Evolutionary conservation across 35 echinoderm and acorn worm genomes (phyloP).

Genomic region (Heliocidaris erythrogramma): DNA sequence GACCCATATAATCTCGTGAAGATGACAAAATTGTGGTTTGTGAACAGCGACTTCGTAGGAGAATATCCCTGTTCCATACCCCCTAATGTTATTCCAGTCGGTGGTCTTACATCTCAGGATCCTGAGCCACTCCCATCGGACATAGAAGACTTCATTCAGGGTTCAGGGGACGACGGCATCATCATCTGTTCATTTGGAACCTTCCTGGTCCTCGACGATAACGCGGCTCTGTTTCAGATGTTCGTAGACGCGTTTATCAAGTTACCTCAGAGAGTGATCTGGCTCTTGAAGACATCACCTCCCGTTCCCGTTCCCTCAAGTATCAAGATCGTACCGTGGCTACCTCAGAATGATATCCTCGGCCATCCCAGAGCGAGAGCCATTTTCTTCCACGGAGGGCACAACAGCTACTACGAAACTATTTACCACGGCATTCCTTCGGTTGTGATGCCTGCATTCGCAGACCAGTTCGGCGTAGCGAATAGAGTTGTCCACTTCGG

Average conservation of each 20-base stretch:
- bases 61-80: slow-evolving; percentile 31
- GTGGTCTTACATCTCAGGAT: not conserved
- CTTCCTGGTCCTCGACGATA: not conserved
- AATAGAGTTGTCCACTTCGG: slow-evolving; percentile 14
- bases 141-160: slow-evolving; percentile 11
- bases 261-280: slow-evolving; percentile 30
- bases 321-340: slow-evolving; percentile 10
- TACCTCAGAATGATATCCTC: not conserved
- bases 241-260: not conserved
- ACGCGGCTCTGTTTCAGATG: not conserved
- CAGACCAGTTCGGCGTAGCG: not conserved
- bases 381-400: slow-evolving; percentile 37
- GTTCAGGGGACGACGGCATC: not conserved
- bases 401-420: slow-evolving; percentile 35
- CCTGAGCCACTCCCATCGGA: slow-evolving; percentile 5
- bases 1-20: not conserved
- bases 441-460: not conserved
- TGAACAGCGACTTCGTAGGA: slow-evolving; percentile 33
- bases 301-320: not conserved
- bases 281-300: not conserved
- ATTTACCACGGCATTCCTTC: slow-evolving; percentile 42
- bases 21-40: slow-evolving; percentile 23
- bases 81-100: slow-evolving; percentile 31
- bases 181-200: slow-evolving; percentile 26
- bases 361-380: slow-evolving; percentile 36